Base-by-base conservation (phyloP, 2,113 vertebrate genomes). In the Catagonus wagneri region DNA sequence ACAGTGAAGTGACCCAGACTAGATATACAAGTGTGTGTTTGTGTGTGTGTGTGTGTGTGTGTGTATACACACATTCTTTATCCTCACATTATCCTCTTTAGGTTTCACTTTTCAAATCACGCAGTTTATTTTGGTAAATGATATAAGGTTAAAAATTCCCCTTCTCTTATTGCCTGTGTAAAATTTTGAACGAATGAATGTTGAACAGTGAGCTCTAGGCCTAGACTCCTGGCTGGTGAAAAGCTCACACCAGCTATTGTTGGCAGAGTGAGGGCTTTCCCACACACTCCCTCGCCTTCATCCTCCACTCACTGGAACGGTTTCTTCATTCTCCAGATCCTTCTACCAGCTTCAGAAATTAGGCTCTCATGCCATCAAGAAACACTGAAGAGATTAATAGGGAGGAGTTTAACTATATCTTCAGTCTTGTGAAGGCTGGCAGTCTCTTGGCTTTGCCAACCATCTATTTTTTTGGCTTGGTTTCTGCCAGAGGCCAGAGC, bases 401-500 rank as follows among this genome's bases (percentile, higher is more conserved):
- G 87, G 87, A 87, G 86, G 92, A 68, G 93, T 36, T 78, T 25
- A 54, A 39, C 44, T 44, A 44, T n/a, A 69, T 72, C 89, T 94
- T 83, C 54, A 36, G 58, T 86, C 79, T 65, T 9, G 9, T 23
- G 74, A 39, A 95, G 65, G 19, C 74, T 63, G 58, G 78, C 81
- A 68, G 58, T n/a, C 60, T 87, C 81, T 91, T 13, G 52, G 71
- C 60, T 25, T 79, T 44, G 87, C 54, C 85, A 93, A 78, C 91
- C 74, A 20, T 75, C 72, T 94, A 2, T 71, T 92, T 91, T 93
- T n/a, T 84, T 75, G 61, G 54, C 23, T 89, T 76, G n/a, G 83
- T 89, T 97, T 96, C 91, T 95, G 83, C 89, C 92, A 85, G 66
- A 80, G 89, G 95, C 79, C 79, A 96, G 50, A 96, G 63, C 61